Conservation (phyloP, 53 echinoderm and acorn worm genomes). For the Astropecten irregularis region DNA sequence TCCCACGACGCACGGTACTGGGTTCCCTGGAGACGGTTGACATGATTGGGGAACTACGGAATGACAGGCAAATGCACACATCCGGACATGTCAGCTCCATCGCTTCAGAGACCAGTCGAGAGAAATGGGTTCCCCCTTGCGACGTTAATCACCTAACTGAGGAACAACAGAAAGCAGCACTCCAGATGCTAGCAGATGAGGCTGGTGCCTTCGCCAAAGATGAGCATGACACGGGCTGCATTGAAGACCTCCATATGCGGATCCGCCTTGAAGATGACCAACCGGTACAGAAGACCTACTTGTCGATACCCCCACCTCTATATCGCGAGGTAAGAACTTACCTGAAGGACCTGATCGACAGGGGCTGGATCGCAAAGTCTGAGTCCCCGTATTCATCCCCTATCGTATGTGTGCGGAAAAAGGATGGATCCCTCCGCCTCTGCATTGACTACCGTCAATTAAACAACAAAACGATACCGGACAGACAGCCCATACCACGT, state of each 20-base stretch:
- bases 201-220: slow-evolving; percentile 52
- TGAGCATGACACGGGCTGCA: slow-evolving; percentile 34
- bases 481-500: slow-evolving; percentile 52
- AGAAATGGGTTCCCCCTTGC: slow-evolving; percentile 17
- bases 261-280: slow-evolving; percentile 23
- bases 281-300: slow-evolving; percentile 66
- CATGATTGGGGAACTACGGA: background rate
- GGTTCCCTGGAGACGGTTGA: slow-evolving; percentile 12
- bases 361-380: slow-evolving; percentile 56
- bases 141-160: slow-evolving; percentile 18
- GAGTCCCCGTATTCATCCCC: slow-evolving; percentile 58
- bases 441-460: slow-evolving; percentile 42
- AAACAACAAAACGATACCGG: slow-evolving; percentile 35
- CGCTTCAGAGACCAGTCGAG: background rate
- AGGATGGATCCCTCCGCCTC: slow-evolving; percentile 55
- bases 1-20: slow-evolving; percentile 21
- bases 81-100: background rate
- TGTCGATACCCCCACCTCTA: slow-evolving; percentile 53
- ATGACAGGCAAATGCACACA: no score
- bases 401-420: slow-evolving; percentile 64
- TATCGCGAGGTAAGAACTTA: slow-evolving; percentile 61
- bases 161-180: slow-evolving; percentile 11
- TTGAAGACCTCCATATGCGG: slow-evolving; percentile 14
- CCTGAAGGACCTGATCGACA: slow-evolving; percentile 49
- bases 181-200: slow-evolving; percentile 42